A percentile compares a stretch with the other conserved stretches of the same genome.
These are phyloP conservation scores for Crematogaster levior DNA, from an alignment of 2,888 invertebrate species.

Conservation along the genomic window DNA sequence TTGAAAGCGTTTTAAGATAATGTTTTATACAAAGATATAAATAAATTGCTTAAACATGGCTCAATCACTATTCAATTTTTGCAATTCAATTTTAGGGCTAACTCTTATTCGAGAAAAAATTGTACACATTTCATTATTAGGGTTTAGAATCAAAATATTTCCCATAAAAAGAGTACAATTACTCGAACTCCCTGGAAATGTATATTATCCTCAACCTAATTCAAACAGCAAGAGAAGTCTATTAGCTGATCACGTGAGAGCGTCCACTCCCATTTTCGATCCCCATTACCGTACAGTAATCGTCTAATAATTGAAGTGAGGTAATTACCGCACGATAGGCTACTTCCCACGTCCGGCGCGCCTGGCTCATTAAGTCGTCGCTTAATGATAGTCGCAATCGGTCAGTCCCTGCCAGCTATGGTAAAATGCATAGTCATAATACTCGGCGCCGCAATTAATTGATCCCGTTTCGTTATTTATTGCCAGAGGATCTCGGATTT, in stretches of 20 bases:
- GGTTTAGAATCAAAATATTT: background rate
- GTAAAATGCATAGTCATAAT: constrained; percentile 55
- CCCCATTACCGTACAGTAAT: constrained; percentile 69
- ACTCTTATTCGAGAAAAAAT: background rate
- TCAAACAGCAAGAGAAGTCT: constrained; percentile 37
- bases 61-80: background rate
- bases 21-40: background rate
- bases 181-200: background rate
- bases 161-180: background rate
- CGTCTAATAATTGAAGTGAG: constrained; percentile 69
- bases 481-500: constrained; percentile 22
- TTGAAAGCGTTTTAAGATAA: background rate
- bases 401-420: constrained; percentile 58
- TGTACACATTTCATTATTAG: background rate
- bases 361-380: constrained; percentile 82
- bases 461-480: constrained; percentile 66
- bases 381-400: constrained; percentile 81
- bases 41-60: background rate
- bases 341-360: constrained; percentile 81
- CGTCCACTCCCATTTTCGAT: constrained; percentile 71
- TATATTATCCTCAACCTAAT: background rate
- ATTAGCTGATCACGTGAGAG: constrained; percentile 59
- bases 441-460: constrained; percentile 59
- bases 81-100: background rate
- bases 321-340: constrained; percentile 74